Percentiles rank a stretch among this genome's conserved stretches.
These are phyloP conservation scores for Tricholauxania praeusta DNA, from an alignment of 2,888 invertebrate genomes.

Conservation along the genomic window DNA sequence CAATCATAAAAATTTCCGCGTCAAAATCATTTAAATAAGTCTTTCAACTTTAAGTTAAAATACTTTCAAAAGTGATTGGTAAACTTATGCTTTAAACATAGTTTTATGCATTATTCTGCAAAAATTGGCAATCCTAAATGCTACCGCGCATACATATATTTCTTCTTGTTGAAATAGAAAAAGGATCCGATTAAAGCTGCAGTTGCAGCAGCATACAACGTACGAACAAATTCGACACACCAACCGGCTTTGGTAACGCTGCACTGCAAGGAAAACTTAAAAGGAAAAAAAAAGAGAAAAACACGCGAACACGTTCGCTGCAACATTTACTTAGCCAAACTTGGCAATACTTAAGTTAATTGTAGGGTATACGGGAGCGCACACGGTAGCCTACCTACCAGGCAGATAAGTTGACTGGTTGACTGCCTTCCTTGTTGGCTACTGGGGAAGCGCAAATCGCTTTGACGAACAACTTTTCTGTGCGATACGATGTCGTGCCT, in stretches of 20 bases:
- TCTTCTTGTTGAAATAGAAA: too few relatives aligned
- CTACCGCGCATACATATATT: too few relatives aligned
- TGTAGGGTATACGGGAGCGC: slow-evolving; percentile 11
- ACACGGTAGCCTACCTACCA: slow-evolving; percentile 14
- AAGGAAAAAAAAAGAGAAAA: too few relatives aligned
- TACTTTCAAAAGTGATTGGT: too few relatives aligned
- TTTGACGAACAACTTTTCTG: slow-evolving; percentile 1
- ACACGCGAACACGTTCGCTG: slow-evolving; percentile 21
- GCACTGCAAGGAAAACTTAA: neutral
- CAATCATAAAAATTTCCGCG: too few relatives aligned
- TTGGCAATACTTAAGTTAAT: slow-evolving; percentile 18
- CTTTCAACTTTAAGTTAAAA: too few relatives aligned
- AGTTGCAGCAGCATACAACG: neutral
- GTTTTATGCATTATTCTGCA: too few relatives aligned
- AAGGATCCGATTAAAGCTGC: slow-evolving; percentile 15
- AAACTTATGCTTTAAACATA: too few relatives aligned
- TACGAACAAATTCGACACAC: neutral
- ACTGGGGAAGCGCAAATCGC: slow-evolving; percentile 11
- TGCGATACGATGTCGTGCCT: neutral
- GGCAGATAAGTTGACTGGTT: too few relatives aligned
- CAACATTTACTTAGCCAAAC: slow-evolving; percentile 16
- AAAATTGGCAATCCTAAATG: too few relatives aligned
- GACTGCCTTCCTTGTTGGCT: neutral
- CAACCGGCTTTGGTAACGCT: slow-evolving; percentile 16
- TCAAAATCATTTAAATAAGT: too few relatives aligned